These are phyloP conservation scores for Platyrinchus mystaceus DNA, from an alignment of 2,797 vertebrate species.

Conservation along the genomic window DNA sequence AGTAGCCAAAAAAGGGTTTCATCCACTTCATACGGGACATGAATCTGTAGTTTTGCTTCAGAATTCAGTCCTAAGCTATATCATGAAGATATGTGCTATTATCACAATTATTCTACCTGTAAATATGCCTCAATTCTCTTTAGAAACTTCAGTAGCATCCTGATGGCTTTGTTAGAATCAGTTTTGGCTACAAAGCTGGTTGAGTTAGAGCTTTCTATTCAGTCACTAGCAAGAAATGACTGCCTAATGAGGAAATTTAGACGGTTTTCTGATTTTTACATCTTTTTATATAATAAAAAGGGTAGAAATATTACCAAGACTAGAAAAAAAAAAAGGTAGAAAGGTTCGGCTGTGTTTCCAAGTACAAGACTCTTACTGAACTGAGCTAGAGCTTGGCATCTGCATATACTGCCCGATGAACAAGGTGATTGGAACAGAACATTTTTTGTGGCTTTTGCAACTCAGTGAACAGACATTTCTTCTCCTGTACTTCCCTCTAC, in stretches of 20 bases:
- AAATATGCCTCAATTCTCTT: background rate
- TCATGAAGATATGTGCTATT: background rate
- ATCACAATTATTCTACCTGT: background rate
- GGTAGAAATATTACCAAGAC: background rate
- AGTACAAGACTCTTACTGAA: background rate
- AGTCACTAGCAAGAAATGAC: background rate
- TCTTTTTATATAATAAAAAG: background rate
- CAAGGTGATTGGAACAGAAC: background rate
- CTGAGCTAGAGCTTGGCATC: background rate
- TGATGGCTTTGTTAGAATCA: background rate
- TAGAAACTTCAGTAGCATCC: background rate
- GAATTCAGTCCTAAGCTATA: background rate
- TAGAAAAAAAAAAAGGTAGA: rapidly evolving
- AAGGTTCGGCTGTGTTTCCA: background rate
- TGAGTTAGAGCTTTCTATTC: background rate
- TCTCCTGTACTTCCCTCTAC: background rate
- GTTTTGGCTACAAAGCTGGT: background rate
- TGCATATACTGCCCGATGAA: background rate
- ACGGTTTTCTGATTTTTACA: background rate
- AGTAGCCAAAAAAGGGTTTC: background rate
- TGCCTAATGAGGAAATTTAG: background rate
- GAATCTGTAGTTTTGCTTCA: background rate
- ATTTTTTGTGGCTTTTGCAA: background rate
- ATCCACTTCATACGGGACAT: background rate
- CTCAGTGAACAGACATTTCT: background rate